Percentiles rank a stretch among this genome's conserved stretches.
Evolutionary conservation across 2,888 invertebrate genomes (phyloP).

Genomic region (Alitta virens): DNA sequence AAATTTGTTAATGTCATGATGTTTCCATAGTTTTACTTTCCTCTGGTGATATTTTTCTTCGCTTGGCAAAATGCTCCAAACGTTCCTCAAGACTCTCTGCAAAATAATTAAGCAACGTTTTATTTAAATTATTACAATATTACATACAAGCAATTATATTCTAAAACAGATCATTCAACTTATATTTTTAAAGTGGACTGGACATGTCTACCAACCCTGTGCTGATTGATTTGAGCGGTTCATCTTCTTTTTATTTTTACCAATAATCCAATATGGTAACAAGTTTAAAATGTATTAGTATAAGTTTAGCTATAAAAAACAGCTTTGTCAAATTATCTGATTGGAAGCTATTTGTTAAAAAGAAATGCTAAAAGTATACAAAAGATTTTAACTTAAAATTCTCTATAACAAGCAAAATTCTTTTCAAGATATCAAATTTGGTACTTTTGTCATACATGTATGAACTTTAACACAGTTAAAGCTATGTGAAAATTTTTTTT

Average conservation of each 20-base stretch:
- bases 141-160: not conserved
- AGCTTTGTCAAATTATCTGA: too few species aligned
- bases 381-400: not conserved
- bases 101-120: constrained; percentile 52
- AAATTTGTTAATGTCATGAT: not conserved
- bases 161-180: not conserved
- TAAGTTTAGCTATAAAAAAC: too few species aligned
- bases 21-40: not conserved
- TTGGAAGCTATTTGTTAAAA: too few species aligned
- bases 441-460: too few species aligned
- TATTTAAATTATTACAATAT: not conserved
- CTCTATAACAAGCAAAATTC: not conserved
- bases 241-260: too few species aligned
- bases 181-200: not conserved
- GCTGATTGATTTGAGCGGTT: too few species aligned
- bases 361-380: not conserved
- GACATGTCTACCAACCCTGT: too few species aligned
- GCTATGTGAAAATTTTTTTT: too few species aligned
- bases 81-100: constrained; percentile 79
- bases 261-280: too few species aligned
- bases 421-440: too few species aligned
- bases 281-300: too few species aligned
- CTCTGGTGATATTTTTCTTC: constrained; percentile 34
- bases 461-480: too few species aligned
- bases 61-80: constrained; percentile 72